Evolutionary conservation across 2,797 vertebrate genomes (phyloP).

Genomic region (Sitta carolinensis): DNA sequence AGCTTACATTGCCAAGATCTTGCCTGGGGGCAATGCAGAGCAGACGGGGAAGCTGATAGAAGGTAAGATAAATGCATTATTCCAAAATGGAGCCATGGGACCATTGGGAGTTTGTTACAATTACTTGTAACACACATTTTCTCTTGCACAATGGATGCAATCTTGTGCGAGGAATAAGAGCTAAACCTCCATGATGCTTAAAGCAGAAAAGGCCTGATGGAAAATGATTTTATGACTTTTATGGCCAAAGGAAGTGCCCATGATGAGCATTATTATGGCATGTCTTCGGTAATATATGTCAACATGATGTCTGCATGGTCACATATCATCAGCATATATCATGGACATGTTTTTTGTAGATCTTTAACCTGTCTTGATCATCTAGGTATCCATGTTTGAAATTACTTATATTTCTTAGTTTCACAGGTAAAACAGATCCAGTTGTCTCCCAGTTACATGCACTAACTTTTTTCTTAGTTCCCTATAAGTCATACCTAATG

Average conservation of each 20-base stretch:
- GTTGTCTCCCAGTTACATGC: not conserved
- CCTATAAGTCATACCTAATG: not conserved
- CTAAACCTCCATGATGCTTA: not conserved
- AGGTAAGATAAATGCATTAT: slow-evolving; percentile 80
- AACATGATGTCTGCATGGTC: not conserved
- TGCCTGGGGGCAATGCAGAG: slow-evolving; percentile 91
- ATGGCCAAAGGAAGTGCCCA: not conserved
- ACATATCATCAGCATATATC: not conserved
- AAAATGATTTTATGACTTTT: not conserved
- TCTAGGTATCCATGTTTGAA: not conserved
- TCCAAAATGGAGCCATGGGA: not conserved
- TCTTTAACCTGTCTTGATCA: not conserved
- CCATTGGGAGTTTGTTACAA: not conserved
- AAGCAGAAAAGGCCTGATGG: not conserved
- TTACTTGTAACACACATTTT: not conserved
- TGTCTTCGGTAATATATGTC: not conserved
- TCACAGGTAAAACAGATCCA: not conserved
- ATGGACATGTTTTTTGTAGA: not conserved
- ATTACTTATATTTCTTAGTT: not conserved
- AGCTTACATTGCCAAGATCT: slow-evolving; percentile 93
- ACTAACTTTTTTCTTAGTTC: not conserved
- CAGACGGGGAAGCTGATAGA: slow-evolving; percentile 89
- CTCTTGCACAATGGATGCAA: not conserved
- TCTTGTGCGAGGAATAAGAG: not conserved
- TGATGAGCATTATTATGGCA: not conserved